phyloP scores from a whole-genome alignment of 2,797 vertebrate genomes.

The Coranthus polyacanthus region DNA sequence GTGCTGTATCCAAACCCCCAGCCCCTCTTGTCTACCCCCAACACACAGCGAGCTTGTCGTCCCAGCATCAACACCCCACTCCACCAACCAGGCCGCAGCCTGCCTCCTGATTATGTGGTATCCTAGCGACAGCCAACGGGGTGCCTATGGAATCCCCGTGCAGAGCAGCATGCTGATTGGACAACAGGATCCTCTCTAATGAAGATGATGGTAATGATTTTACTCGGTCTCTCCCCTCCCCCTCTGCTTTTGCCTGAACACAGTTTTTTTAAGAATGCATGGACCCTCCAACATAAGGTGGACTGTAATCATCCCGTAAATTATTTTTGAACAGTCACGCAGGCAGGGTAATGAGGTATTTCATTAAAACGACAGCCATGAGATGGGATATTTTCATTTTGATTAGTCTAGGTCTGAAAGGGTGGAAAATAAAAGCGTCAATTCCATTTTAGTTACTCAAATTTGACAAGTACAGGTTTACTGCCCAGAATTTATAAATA shows the following conservation, averaged over 20 bases:
- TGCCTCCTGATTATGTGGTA: conserved; percentile 88
- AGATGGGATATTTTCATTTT: background rate
- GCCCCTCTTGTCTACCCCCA: conserved; percentile 75
- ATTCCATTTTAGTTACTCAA: conserved; percentile 12
- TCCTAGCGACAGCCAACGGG: conserved; percentile 89
- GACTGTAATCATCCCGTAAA: conserved; percentile 16
- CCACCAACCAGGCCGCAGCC: conserved; percentile 81
- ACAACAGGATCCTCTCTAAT: conserved; percentile 81
- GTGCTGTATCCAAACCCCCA: conserved; percentile 68
- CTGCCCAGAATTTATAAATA: conserved; percentile 18
- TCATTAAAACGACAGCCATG: conserved; percentile 18
- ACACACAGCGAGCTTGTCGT: conserved; percentile 72
- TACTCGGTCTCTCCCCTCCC: conserved; percentile 75
- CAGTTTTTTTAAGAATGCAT: conserved; percentile 44
- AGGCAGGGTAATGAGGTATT: conserved; percentile 16
- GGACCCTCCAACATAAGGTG: conserved; percentile 29
- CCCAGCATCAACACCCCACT: conserved; percentile 79
- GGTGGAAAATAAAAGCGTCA: conserved; percentile 8
- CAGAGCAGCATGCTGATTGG: conserved; percentile 80
- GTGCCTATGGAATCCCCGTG: conserved; percentile 79
- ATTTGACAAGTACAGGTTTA: conserved; percentile 11
- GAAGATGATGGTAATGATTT: conserved; percentile 87
- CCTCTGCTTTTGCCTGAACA: conserved; percentile 68
- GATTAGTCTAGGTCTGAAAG: background rate
- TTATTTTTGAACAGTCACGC: conserved; percentile 10